Evolutionary conservation across 2,888 invertebrate genomes (phyloP).

Genomic region (Clepsis dumicolana): DNA sequence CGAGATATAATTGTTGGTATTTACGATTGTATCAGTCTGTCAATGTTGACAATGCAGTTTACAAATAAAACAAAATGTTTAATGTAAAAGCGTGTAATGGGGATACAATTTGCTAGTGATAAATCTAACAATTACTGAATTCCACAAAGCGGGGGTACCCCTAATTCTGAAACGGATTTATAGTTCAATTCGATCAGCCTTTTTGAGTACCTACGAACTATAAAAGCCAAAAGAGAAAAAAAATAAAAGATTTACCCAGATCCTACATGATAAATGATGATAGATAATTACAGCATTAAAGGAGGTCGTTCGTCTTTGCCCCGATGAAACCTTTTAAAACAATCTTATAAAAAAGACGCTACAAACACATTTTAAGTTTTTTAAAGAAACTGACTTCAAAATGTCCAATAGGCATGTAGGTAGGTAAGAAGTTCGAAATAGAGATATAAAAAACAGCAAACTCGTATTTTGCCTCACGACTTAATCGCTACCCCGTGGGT

Average conservation of each 20-base stretch:
- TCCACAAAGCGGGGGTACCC: neutral
- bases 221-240: constrained; percentile 7
- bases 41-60: neutral
- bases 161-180: neutral
- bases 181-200: constrained; percentile 7
- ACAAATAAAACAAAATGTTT: neutral
- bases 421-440: neutral
- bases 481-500: constrained; percentile 20
- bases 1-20: too few species aligned
- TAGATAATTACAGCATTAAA: constrained; percentile 5
- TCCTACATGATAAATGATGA: constrained; percentile 8
- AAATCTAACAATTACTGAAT: neutral
- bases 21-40: too few species aligned
- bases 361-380: neutral
- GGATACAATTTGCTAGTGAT: neutral
- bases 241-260: constrained; percentile 7
- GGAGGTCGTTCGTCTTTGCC: neutral
- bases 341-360: neutral
- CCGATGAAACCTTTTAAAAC: neutral
- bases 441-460: neutral
- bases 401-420: neutral
- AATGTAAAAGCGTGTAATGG: too few species aligned
- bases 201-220: neutral
- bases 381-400: neutral
- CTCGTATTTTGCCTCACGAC: constrained; percentile 14